Base-by-base conservation (phyloP, 2,888 invertebrate species). In the Liodrosophila aerea region DNA sequence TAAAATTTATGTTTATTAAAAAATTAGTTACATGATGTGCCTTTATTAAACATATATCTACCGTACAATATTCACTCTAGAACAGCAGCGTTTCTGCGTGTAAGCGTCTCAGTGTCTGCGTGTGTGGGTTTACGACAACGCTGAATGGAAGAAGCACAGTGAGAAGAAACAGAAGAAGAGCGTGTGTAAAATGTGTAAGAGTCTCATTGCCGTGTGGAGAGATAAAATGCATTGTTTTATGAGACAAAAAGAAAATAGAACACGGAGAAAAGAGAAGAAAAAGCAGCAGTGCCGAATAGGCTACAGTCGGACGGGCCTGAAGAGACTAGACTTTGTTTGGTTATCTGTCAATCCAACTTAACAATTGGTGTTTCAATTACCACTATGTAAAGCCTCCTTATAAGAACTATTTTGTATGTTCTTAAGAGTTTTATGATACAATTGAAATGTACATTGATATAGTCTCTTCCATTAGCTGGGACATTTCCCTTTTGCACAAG, bases 211-310 rank as follows among this genome's bases (percentile, higher is more conserved):
- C 57, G 54, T 57, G 51, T 44, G 62, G 41, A 60, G 31, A 85
- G 85, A 80, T 80, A 80, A 80, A 85, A 67, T 73, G 78, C 85
- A 82, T 85, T 80, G 85, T 80, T 72, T 72, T 58, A 50, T 70
- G 58, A 46, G 36, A 64, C 31, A 15, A 49, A 54, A 52, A 46
- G 15, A 22, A 22, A 22, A 22, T 22, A 22, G 5, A 22, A 22
- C 22, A n/a, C n/a, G n/a, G n/a, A 34, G 16, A 7, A 13, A 29
- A 18, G 15, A 54, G 39, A 15, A 36, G 40, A 46, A 61, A 56
- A 56, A 54, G 53, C 22, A 2, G 22, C 5, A 5, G 5, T 64
- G 60, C n/a, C n/a, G 22, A 22, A 22, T 4, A 22, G 22, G 22
- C 22, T 22, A 5, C 22, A 22, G 22, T 22, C 22, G 22, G 5